phyloP scores from a whole-genome alignment of 2,888 invertebrate genomes.

The Hirtodrosophila trivittata region DNA sequence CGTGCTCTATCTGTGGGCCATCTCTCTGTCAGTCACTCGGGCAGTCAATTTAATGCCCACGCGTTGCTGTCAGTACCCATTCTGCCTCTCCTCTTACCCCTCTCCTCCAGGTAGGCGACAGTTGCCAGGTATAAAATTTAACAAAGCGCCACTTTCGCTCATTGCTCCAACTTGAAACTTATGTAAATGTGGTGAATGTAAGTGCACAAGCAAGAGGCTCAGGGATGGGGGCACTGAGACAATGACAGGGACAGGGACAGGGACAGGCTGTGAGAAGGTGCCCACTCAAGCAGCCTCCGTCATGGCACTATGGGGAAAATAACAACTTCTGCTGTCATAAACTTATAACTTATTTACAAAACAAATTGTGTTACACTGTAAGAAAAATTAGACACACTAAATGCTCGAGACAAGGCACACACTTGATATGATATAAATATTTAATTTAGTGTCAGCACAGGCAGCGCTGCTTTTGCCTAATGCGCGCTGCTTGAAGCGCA shows the following conservation, averaged over 20 bases:
- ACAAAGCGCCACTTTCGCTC: slow-evolving; percentile 56
- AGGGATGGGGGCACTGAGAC: background rate
- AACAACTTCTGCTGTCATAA: background rate
- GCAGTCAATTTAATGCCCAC: slow-evolving; percentile 58
- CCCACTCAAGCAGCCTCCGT: slow-evolving; percentile 5
- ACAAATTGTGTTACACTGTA: background rate
- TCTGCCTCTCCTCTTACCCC: background rate
- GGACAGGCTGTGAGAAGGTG: background rate
- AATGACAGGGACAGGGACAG: background rate
- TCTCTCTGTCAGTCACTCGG: slow-evolving; percentile 44
- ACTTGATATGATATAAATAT: no score
- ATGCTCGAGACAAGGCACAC: no score
- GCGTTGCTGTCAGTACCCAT: slow-evolving; percentile 24
- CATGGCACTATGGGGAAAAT: slow-evolving; percentile 4
- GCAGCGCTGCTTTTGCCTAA: no score
- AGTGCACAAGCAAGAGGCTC: slow-evolving; percentile 3
- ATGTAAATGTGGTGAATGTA: slow-evolving; percentile 61
- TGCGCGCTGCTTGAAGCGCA: no score
- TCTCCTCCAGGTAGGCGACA: slow-evolving; percentile 25
- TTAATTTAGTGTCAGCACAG: no score
- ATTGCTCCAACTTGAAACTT: slow-evolving; percentile 54
- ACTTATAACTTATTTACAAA: background rate
- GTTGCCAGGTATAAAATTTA: slow-evolving; percentile 44
- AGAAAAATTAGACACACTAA: no score
- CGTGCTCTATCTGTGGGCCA: slow-evolving; percentile 64